Base-by-base conservation (phyloP, 1,140 invertebrate species). In the Atopsyche davidsoni region DNA sequence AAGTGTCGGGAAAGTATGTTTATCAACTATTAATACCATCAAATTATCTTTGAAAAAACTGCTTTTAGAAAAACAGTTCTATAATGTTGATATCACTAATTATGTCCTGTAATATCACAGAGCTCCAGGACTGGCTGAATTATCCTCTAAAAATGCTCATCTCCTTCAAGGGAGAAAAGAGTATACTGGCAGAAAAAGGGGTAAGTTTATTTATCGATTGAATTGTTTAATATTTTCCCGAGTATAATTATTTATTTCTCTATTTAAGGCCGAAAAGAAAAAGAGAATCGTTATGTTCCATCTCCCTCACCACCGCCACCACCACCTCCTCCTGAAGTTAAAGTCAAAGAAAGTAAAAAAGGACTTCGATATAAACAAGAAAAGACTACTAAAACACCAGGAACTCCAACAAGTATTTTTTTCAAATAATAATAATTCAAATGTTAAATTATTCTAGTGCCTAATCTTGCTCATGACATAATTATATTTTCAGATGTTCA, bases 1-100 rank as follows among this genome's bases (percentile, higher is more conserved):
- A 76, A 34, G 59, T 78, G 23, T 68, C 75, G 25, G 75, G 75
- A 22, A 78, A 78, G 68, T 75, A 59, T 57, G 73, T 64, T n/a
- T n/a, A n/a, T n/a, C n/a, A n/a, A n/a, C n/a, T n/a, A n/a, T n/a
- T n/a, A n/a, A n/a, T n/a, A n/a, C n/a, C n/a, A n/a, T n/a, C n/a
- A n/a, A n/a, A n/a, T n/a, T n/a, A n/a, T n/a, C n/a, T n/a, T n/a
- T n/a, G n/a, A n/a, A n/a, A n/a, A n/a, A n/a, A n/a, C n/a, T n/a
- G n/a, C n/a, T n/a, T n/a, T n/a, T n/a, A n/a, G n/a, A n/a, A n/a
- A n/a, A n/a, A n/a, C n/a, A 28, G 24, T 28, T n/a, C n/a, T 28
- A 28, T 7, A 28, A 7, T 28, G 24, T 28, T 28, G 24, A 28
- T 28, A 28, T 28, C 24, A 7, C 24, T 28, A 28, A 28, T 4